phyloP scores from a whole-genome alignment of 2,113 vertebrate species.

The Peromyscus polionotus region DNA sequence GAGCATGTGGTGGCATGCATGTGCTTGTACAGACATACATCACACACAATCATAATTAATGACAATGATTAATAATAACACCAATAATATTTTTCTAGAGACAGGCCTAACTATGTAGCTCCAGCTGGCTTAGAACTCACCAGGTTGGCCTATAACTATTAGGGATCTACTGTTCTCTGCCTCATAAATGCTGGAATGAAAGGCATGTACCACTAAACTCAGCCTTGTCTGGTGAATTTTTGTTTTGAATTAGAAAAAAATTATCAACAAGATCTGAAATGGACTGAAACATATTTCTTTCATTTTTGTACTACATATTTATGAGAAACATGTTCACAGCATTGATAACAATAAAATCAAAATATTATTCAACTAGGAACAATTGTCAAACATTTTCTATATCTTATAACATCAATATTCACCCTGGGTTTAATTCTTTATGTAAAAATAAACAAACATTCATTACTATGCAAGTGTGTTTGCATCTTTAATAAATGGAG shows the following conservation, averaged over 20 bases:
- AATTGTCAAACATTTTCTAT: neutral
- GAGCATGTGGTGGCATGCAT: neutral
- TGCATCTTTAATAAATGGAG: neutral
- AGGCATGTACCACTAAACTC: neutral
- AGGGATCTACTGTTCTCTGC: neutral
- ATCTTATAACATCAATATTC: neutral
- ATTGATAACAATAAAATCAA: neutral
- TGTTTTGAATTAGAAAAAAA: neutral
- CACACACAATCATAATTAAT: neutral
- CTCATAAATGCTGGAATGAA: neutral
- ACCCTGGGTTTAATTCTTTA: neutral
- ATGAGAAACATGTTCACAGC: neutral
- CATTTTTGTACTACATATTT: neutral
- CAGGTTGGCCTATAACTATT: neutral
- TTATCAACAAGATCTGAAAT: neutral
- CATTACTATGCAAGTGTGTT: neutral
- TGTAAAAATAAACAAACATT: neutral
- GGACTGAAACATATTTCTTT: neutral
- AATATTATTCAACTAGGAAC: neutral
- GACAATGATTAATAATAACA: neutral
- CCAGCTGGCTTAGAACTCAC: neutral
- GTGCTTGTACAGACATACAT: neutral
- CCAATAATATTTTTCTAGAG: neutral
- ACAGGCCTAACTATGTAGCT: neutral
- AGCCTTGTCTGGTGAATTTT: neutral